A percentile compares a stretch with the other conserved stretches of the same genome.
These are phyloP conservation scores for Carpatolechia fugitivella DNA, from an alignment of 2,888 invertebrate species.

Conservation along the genomic window DNA sequence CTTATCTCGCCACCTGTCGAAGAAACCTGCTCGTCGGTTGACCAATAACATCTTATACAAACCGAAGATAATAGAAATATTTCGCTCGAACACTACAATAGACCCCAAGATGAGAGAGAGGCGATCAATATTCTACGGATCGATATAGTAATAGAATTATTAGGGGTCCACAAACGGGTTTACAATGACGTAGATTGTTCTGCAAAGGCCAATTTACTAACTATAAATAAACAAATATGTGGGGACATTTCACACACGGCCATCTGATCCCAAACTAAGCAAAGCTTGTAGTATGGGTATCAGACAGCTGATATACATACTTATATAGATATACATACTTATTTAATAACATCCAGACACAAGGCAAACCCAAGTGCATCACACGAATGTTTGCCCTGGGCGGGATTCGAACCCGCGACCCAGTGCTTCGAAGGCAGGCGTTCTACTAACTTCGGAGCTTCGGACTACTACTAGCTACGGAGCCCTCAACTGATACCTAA, in stretches of 20 bases:
- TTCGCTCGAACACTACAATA: constrained; percentile 26
- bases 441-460: background rate
- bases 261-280: no score
- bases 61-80: constrained; percentile 33
- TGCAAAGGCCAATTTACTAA: background rate
- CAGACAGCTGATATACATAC: no score
- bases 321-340: no score
- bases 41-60: constrained; percentile 30
- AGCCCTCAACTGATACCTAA: background rate
- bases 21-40: constrained; percentile 25
- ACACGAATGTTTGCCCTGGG: no score
- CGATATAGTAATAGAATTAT: background rate
- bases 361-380: no score
- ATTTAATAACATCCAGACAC: no score
- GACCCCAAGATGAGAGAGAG: constrained; percentile 27
- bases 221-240: no score
- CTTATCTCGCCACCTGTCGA: constrained; percentile 36
- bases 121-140: constrained; percentile 26
- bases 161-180: background rate
- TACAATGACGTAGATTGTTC: no score
- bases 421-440: no score
- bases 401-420: no score
- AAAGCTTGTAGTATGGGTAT: no score
- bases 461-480: background rate
- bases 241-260: no score